Conservation (phyloP, 2,797 vertebrate genomes). For the Leuciscus waleckii region DNA sequence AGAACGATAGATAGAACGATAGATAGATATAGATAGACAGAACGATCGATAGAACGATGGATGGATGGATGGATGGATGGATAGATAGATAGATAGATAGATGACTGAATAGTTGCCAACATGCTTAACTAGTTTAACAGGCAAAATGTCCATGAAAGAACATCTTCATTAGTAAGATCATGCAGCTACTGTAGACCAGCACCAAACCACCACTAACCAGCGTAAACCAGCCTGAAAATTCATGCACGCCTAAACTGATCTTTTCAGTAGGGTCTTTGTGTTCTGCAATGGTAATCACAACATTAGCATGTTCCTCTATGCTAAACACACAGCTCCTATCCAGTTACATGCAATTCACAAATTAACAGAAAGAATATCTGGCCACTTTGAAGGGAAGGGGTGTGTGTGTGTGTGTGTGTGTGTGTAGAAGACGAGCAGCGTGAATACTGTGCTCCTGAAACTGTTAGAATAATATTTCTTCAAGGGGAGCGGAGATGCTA, state of each 20-base stretch:
- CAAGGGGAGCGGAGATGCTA: conserved; percentile 92
- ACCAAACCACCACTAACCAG: background rate
- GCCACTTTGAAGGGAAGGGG: conserved; percentile 11
- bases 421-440: conserved; percentile 73
- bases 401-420: background rate
- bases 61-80: too few relatives aligned
- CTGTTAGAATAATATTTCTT: conserved; percentile 98
- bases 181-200: background rate
- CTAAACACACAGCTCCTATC: conserved; percentile 8
- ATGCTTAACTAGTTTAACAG: background rate
- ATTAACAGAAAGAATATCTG: conserved; percentile 36
- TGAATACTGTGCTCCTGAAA: conserved; percentile 77
- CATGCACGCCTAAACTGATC: background rate
- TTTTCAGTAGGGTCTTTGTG: background rate
- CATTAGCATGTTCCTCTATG: conserved; percentile 8
- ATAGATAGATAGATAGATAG: too few relatives aligned
- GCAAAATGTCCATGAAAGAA: background rate
- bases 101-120: background rate
- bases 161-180: background rate
- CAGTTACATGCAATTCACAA: conserved; percentile 22
- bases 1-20: too few relatives aligned
- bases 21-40: too few relatives aligned
- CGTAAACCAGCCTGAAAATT: background rate
- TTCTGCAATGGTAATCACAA: conserved; percentile 7
- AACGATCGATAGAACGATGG: too few relatives aligned